Conservation (phyloP, 2,888 invertebrate genomes). For the Steinernema scapterisci region DNA sequence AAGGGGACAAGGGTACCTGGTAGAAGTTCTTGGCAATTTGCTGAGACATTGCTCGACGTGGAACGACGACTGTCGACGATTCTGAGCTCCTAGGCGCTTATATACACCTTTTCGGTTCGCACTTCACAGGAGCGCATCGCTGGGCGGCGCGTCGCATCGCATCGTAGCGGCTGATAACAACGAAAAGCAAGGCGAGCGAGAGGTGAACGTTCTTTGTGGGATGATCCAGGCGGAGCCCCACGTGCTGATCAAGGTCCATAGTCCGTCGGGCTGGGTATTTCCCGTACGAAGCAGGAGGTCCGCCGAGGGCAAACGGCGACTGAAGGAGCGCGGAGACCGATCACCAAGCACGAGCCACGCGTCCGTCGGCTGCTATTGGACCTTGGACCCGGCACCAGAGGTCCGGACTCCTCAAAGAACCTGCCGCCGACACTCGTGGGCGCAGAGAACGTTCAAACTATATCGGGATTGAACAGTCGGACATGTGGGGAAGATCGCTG, state of each 20-base stretch:
- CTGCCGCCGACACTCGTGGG: constrained; percentile 18
- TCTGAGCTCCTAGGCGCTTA: neutral
- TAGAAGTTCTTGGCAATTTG: constrained; percentile 38
- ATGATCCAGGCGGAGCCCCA: constrained; percentile 9
- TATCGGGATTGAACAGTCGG: neutral
- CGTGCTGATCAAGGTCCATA: neutral
- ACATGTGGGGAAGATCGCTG: too few relatives aligned
- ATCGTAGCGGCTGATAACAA: neutral
- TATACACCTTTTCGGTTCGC: neutral
- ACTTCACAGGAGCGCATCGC: neutral
- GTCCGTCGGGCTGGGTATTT: neutral
- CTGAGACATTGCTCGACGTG: constrained; percentile 13
- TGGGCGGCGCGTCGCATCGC: constrained; percentile 18
- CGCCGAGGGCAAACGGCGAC: neutral
- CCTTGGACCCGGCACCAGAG: neutral
- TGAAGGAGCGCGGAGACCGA: neutral
- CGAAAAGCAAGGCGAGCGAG: neutral
- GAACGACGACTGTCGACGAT: constrained; percentile 18
- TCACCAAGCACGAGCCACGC: neutral
- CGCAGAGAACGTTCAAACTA: constrained; percentile 27
- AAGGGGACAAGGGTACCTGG: neutral
- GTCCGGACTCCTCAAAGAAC: neutral
- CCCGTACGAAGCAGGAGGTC: neutral
- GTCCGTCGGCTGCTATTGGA: neutral
- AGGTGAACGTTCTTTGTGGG: constrained; percentile 7